Evolutionary conservation across 2,113 vertebrate species (phyloP).

Genomic region (Protomyctophum bolini): DNA sequence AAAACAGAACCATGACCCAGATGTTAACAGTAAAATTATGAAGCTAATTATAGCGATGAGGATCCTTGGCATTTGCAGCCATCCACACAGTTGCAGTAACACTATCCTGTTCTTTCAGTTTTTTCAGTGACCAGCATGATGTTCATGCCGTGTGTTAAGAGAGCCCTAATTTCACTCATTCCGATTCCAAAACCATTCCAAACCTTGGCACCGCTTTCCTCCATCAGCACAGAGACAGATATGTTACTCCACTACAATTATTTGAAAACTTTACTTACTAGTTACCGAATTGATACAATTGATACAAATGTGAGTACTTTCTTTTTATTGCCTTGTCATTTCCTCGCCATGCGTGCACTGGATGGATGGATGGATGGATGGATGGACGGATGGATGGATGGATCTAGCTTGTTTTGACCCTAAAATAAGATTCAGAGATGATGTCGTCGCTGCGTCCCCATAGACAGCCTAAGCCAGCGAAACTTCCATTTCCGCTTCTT

Average conservation of each 20-base stretch:
- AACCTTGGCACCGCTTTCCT: conserved; percentile 20
- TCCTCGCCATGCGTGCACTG: neutral
- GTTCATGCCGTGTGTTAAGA: too few species aligned
- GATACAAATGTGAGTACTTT: too few species aligned
- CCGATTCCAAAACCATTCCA: conserved; percentile 19
- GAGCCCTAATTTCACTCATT: too few species aligned
- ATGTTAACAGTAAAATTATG: conserved; percentile 75
- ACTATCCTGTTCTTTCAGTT: conserved; percentile 21
- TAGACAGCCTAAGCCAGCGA: neutral
- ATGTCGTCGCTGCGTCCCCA: neutral
- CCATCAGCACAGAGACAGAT: neutral
- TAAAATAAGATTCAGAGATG: too few species aligned
- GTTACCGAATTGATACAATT: too few species aligned
- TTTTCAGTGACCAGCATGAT: neutral
- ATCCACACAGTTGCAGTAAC: conserved; percentile 54
- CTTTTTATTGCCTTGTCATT: conserved; percentile 12
- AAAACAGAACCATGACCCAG: conserved; percentile 64
- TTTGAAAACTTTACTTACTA: too few species aligned
- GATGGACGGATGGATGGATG: too few species aligned
- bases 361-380: too few species aligned
- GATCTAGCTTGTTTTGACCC: too few species aligned
- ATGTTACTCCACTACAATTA: too few species aligned
- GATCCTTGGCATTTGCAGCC: conserved; percentile 58
- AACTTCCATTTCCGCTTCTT: too few species aligned
- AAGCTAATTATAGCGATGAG: conserved; percentile 68